A percentile compares a stretch with the other conserved stretches of the same genome.
Conservation (phyloP, 1,140 invertebrate genomes). For the Panonychus citri region DNA sequence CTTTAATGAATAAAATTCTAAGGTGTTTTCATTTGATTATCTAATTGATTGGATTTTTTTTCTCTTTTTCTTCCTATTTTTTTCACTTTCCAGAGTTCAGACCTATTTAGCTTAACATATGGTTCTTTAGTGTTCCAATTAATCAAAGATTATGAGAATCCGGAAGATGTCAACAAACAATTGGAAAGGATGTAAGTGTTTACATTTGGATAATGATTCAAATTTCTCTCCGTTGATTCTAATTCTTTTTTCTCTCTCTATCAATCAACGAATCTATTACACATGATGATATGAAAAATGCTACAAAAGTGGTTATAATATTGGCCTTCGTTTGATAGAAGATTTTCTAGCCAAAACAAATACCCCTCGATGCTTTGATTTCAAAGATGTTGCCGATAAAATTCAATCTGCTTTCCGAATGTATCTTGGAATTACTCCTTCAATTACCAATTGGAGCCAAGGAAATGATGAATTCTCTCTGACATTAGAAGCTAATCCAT, state of each 20-base stretch:
- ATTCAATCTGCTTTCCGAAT: slow-evolving; percentile 64
- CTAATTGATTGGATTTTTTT: too few species aligned
- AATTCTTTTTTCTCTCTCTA: background rate
- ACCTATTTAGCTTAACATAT: slow-evolving; percentile 90
- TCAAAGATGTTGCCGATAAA: slow-evolving; percentile 90
- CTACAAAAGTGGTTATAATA: slow-evolving; percentile 59
- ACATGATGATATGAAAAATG: too few species aligned
- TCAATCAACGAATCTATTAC: too few species aligned
- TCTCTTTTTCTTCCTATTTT: too few species aligned
- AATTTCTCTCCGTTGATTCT: background rate
- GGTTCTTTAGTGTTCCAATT: slow-evolving; percentile 89
- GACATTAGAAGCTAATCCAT: slow-evolving; percentile 75
- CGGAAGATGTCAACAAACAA: slow-evolving; percentile 87
- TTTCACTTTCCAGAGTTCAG: slow-evolving; percentile 39
- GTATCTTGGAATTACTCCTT: slow-evolving; percentile 71
- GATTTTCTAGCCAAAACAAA: slow-evolving; percentile 85
- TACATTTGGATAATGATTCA: background rate
- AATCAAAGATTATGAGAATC: slow-evolving; percentile 87
- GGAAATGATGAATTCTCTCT: slow-evolving; percentile 90
- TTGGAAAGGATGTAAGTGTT: slow-evolving; percentile 45
- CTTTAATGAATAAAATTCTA: too few species aligned
- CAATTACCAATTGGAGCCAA: slow-evolving; percentile 75
- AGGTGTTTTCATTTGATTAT: too few species aligned
- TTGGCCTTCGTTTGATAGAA: slow-evolving; percentile 88
- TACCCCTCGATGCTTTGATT: slow-evolving; percentile 69